Conservation (phyloP, 35 echinoderm and acorn worm species). For the Apostichopus japonicus region DNA sequence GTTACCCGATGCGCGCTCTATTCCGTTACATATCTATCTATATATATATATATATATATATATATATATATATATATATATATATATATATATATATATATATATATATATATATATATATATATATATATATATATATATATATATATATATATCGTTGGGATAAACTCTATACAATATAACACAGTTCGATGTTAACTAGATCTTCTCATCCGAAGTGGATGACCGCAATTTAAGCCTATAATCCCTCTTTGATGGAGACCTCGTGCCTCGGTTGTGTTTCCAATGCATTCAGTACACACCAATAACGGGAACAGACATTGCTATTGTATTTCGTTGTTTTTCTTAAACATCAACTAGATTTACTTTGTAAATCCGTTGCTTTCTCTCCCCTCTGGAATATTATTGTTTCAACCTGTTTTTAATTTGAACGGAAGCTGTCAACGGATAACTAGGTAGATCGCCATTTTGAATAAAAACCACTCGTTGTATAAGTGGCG, state of each 20-base stretch:
- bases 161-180: neutral
- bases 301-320: neutral
- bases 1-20: too few species aligned
- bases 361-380: conserved; percentile 1
- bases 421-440: neutral
- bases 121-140: too few species aligned
- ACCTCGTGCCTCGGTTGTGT: neutral
- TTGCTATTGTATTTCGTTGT: neutral
- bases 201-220: neutral
- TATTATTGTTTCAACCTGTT: neutral
- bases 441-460: neutral
- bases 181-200: neutral
- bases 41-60: too few species aligned
- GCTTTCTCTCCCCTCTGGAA: neutral
- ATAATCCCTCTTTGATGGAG: neutral
- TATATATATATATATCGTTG: too few species aligned
- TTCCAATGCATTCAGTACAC: neutral
- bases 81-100: too few species aligned
- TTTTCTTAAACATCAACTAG: neutral
- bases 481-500: neutral
- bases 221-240: neutral
- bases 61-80: too few species aligned
- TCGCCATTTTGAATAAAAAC: neutral
- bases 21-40: too few species aligned
- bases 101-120: too few species aligned